Evolutionary conservation across 2,113 vertebrate species (phyloP).

Genomic region (Anguilla japonica): DNA sequence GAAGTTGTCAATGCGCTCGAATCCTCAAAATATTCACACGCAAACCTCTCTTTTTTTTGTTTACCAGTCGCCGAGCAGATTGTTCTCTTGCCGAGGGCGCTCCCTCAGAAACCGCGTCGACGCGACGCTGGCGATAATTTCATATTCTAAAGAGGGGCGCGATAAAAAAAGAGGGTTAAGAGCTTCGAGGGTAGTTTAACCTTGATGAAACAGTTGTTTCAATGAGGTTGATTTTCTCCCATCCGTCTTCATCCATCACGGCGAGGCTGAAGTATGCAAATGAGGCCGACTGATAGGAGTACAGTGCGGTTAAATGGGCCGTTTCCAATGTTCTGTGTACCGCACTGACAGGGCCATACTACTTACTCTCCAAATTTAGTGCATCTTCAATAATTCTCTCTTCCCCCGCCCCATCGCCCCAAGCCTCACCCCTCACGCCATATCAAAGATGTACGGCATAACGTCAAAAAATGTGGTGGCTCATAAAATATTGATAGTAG

Average conservation of each 20-base stretch:
- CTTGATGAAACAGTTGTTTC: conserved; percentile 91
- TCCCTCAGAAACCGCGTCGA: neutral
- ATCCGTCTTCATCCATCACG: conserved; percentile 90
- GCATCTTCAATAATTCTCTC: conserved; percentile 41
- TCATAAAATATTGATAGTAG: conserved; percentile 77
- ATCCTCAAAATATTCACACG: conserved; percentile 43
- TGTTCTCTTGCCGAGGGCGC: neutral
- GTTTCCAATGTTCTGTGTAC: conserved; percentile 76
- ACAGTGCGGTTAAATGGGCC: conserved; percentile 84
- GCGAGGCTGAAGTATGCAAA: conserved; percentile 81
- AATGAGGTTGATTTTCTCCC: conserved; percentile 80
- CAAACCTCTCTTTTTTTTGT: conserved; percentile 55
- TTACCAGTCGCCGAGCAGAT: conserved; percentile 52
- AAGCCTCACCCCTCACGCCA: conserved; percentile 37
- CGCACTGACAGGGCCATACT: conserved; percentile 69
- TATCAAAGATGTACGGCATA: conserved; percentile 58
- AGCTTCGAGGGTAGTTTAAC: conserved; percentile 82
- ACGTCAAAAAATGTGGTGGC: conserved; percentile 59
- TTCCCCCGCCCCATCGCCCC: conserved; percentile 34
- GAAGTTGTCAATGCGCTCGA: conserved; percentile 37
- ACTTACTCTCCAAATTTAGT: conserved; percentile 67
- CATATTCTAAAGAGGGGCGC: conserved; percentile 62
- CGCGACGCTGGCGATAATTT: conserved; percentile 62
- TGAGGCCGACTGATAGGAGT: conserved; percentile 73
- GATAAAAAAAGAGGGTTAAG: conserved; percentile 77